A percentile compares a stretch with the other conserved stretches of the same genome.
These are phyloP conservation scores for Yoshiicerus persimilis DNA, from an alignment of 1,140 invertebrate genomes.

Conservation along the genomic window DNA sequence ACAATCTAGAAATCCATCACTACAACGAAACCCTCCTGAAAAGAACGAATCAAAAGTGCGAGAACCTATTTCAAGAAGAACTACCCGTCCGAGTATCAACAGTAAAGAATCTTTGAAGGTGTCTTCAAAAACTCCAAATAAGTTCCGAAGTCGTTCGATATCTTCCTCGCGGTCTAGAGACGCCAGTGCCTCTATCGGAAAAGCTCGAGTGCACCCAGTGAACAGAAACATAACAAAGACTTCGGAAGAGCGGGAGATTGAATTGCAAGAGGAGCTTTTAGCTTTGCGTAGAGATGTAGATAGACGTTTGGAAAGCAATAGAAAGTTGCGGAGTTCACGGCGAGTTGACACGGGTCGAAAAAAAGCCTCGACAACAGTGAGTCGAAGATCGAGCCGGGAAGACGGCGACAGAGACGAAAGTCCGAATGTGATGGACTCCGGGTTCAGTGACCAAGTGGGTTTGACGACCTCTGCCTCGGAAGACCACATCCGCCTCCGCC, in stretches of 20 bases:
- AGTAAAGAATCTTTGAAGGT: not conserved
- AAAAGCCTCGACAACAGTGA: not conserved
- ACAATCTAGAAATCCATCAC: not conserved
- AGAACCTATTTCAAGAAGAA: not conserved
- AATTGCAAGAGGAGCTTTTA: constrained; percentile 30
- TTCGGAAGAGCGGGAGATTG: constrained; percentile 35
- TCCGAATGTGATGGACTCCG: constrained; percentile 27
- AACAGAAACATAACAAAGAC: not conserved
- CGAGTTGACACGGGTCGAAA: not conserved
- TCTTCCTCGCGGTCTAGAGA: not conserved
- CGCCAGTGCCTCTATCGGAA: not conserved
- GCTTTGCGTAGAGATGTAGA: not conserved
- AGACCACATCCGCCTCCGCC: constrained; percentile 7
- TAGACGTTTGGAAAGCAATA: not conserved
- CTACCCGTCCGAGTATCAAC: too few species aligned
- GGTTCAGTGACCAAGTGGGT: constrained; percentile 39
- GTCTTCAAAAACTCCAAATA: not conserved
- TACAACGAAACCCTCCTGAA: not conserved
- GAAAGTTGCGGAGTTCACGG: not conserved
- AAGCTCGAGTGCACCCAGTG: not conserved
- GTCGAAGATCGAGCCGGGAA: not conserved
- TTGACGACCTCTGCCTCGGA: constrained; percentile 36
- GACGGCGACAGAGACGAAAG: not conserved
- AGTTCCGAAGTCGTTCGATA: not conserved
- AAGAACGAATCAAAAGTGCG: not conserved